phyloP scores from a whole-genome alignment of 2,113 vertebrate species.

The Rhegmatorhina hoffmannsi region DNA sequence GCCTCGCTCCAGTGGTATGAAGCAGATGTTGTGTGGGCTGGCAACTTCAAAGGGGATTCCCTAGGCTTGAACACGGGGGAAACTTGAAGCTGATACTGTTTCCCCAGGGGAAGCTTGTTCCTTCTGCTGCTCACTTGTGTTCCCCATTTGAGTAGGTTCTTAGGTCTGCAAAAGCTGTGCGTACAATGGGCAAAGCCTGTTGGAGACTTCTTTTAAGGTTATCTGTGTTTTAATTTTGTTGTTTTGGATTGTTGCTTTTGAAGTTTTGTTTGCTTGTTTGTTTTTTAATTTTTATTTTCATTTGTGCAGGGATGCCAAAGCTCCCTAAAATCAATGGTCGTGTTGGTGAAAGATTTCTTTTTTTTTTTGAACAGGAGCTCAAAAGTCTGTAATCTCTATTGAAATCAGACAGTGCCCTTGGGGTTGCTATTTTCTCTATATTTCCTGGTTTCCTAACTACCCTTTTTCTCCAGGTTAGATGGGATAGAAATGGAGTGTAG shows the following conservation, averaged over 20 bases:
- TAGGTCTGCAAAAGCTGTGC: not conserved
- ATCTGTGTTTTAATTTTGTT: not conserved
- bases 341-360: fast-evolving
- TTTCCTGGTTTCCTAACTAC: not conserved
- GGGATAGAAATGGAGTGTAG: not conserved
- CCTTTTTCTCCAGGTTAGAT: not conserved
- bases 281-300: not conserved
- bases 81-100: not conserved
- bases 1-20: not conserved
- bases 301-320: not conserved
- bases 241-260: not conserved
- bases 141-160: not conserved
- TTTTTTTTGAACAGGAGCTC: not conserved
- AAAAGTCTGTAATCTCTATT: not conserved
- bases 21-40: not conserved
- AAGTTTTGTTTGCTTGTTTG: too few relatives aligned
- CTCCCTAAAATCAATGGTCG: not conserved
- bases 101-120: not conserved
- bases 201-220: not conserved
- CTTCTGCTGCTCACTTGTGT: not conserved
- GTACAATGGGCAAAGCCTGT: not conserved
- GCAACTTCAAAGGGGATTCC: slow-evolving; percentile 21
- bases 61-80: not conserved
- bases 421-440: not conserved
- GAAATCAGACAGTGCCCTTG: not conserved